Evolutionary conservation across 2,113 vertebrate genomes (phyloP).

Genomic region (Stercorarius parasiticus): DNA sequence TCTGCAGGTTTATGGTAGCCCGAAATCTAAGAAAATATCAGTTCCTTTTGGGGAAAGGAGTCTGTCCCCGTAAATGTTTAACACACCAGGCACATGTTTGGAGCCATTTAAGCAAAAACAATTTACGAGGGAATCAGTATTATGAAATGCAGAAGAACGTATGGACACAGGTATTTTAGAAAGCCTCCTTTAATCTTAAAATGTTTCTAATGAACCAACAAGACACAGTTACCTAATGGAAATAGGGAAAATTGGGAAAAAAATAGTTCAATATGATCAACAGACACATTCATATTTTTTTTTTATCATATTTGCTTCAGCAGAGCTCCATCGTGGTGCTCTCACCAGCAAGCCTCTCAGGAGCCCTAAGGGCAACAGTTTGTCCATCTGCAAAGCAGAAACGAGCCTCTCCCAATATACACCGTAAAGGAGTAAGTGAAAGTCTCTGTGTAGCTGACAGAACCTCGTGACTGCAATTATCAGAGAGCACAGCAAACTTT

Average conservation of each 20-base stretch:
- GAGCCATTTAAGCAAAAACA: neutral
- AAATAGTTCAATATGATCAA: neutral
- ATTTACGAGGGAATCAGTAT: neutral
- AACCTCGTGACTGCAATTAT: neutral
- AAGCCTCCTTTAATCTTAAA: neutral
- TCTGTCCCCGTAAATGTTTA: neutral
- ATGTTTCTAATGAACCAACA: neutral
- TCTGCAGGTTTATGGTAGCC: neutral
- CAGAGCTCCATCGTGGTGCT: neutral
- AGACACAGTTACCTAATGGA: neutral
- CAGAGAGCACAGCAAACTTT: conserved; percentile 1
- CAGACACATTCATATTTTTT: neutral
- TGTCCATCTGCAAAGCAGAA: conserved; percentile 17
- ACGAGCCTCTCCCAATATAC: neutral
- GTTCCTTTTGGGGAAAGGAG: neutral
- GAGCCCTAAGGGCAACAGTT: neutral
- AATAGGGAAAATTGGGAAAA: neutral
- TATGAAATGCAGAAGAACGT: neutral
- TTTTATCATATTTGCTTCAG: neutral
- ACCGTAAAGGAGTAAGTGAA: neutral
- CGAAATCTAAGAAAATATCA: neutral
- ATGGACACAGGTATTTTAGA: neutral
- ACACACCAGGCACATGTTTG: neutral
- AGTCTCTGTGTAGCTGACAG: neutral
- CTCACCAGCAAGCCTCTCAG: neutral